These are phyloP conservation scores for Cotesia typhae DNA, from an alignment of 1,140 invertebrate genomes.

Conservation along the genomic window DNA sequence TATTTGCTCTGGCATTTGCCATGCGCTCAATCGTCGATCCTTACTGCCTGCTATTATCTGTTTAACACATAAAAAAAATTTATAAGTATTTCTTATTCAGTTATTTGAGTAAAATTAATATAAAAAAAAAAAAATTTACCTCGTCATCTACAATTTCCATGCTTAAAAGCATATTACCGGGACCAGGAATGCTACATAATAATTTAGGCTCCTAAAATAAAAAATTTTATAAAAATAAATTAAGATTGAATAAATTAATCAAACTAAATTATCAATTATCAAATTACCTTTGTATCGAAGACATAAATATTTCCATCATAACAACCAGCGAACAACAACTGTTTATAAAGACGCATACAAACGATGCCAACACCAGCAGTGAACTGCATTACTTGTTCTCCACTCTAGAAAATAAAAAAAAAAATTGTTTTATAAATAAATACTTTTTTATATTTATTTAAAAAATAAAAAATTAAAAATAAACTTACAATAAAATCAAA, in stretches of 20 bases:
- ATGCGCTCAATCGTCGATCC: constrained; percentile 69
- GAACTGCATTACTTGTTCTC: constrained; percentile 66
- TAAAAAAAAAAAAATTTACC: constrained; percentile 56
- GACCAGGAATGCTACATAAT: constrained; percentile 70
- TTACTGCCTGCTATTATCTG: constrained; percentile 74
- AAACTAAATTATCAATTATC: constrained; percentile 30
- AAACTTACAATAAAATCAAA: constrained; percentile 73
- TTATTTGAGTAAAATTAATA: constrained; percentile 26
- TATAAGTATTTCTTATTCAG: constrained; percentile 26
- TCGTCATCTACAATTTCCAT: constrained; percentile 71
- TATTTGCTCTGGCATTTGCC: constrained; percentile 69
- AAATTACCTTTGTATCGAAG: constrained; percentile 62
- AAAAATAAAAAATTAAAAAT: not conserved
- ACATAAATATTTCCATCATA: constrained; percentile 78
- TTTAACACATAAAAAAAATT: constrained; percentile 48
- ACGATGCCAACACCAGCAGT: constrained; percentile 73
- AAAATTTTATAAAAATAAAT: constrained; percentile 29
- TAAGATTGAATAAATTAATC: constrained; percentile 12
- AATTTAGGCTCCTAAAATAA: constrained; percentile 60
- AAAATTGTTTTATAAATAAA: not conserved
- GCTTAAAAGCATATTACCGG: constrained; percentile 73
- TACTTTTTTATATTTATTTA: constrained; percentile 18
- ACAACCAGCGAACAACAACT: constrained; percentile 72
- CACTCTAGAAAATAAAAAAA: constrained; percentile 63
- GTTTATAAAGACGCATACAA: constrained; percentile 69